phyloP scores from a whole-genome alignment of 1,140 invertebrate genomes.

The Heliconius nattereri region DNA sequence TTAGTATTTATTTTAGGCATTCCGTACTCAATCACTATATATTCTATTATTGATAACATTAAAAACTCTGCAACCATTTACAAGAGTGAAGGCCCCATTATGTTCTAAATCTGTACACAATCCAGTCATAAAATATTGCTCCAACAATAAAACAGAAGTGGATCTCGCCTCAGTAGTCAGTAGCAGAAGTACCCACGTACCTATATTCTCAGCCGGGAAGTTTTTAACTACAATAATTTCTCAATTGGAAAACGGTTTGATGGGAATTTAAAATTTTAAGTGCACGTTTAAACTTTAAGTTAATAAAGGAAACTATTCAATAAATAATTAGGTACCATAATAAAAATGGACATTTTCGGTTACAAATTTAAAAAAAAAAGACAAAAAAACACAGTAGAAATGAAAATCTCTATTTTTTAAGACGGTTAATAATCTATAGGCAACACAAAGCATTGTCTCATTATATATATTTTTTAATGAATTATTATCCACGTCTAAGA shows the following conservation, averaged over 20 bases:
- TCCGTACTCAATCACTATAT: constrained; percentile 11
- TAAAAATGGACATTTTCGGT: no score
- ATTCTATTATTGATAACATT: constrained; percentile 13
- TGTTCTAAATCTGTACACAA: constrained; percentile 77
- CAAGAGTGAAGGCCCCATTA: constrained; percentile 58
- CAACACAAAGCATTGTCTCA: constrained; percentile 7
- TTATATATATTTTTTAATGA: constrained; percentile 13
- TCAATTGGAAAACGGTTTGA: neutral
- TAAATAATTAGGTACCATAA: neutral
- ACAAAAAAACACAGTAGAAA: no score
- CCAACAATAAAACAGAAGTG: constrained; percentile 79
- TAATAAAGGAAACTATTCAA: neutral
- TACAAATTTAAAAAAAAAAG: no score
- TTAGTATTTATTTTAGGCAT: neutral
- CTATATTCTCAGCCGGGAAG: constrained; percentile 68
- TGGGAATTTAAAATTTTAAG: neutral
- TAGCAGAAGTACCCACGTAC: constrained; percentile 64
- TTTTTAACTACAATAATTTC: constrained; percentile 53
- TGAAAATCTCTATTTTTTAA: no score
- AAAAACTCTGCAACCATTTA: constrained; percentile 24
- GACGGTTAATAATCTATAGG: neutral
- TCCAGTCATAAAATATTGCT: constrained; percentile 79
- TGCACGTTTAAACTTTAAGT: neutral
- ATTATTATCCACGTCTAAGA: constrained; percentile 3
- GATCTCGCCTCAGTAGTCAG: constrained; percentile 65